A percentile compares a stretch with the other conserved stretches of the same genome.
These are phyloP conservation scores for Himalopsyche anomala DNA, from an alignment of 2,888 invertebrate species.

Conservation along the genomic window DNA sequence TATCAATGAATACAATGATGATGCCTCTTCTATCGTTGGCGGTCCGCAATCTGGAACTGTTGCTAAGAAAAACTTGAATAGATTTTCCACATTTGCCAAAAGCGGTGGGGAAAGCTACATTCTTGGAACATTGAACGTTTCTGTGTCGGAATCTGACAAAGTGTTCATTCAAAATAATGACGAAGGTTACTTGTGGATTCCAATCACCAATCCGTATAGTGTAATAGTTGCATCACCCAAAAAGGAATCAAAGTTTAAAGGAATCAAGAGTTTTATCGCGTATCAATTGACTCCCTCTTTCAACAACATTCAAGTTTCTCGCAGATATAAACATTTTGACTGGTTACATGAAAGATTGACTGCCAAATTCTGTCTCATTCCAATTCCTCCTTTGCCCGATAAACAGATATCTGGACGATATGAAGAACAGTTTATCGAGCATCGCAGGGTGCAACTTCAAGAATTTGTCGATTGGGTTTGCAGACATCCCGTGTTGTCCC, in stretches of 20 bases:
- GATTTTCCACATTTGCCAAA: slow-evolving; percentile 93
- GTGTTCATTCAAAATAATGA: slow-evolving; percentile 86
- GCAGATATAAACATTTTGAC: slow-evolving; percentile 99
- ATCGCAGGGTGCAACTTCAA: slow-evolving; percentile 94
- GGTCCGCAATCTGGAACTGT: slow-evolving; percentile 80
- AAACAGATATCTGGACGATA: slow-evolving; percentile 98
- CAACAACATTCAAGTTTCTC: slow-evolving; percentile 93
- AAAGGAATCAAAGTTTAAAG: slow-evolving; percentile 98
- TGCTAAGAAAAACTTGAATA: slow-evolving; percentile 83
- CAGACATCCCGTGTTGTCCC: slow-evolving; percentile 95
- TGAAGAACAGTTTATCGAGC: slow-evolving; percentile 97
- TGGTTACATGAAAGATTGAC: slow-evolving; percentile 97
- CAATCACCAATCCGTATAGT: slow-evolving; percentile 84
- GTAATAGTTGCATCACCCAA: slow-evolving; percentile 96
- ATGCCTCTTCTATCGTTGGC: slow-evolving; percentile 76
- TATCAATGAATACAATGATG: slow-evolving; percentile 75
- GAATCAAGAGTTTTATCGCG: slow-evolving; percentile 97
- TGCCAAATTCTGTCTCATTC: slow-evolving; percentile 95
- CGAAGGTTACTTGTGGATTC: slow-evolving; percentile 87
- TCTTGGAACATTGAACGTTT: slow-evolving; percentile 84
- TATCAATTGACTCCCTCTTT: slow-evolving; percentile 97
- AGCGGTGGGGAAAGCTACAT: slow-evolving; percentile 94
- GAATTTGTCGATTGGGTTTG: slow-evolving; percentile 98
- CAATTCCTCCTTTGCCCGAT: slow-evolving; percentile 97
- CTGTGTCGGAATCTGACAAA: slow-evolving; percentile 83